Percentiles rank a stretch among this genome's conserved stretches.
These are phyloP conservation scores for Peromyscus melanophrys DNA, from an alignment of 2,797 vertebrate species.

Conservation along the genomic window DNA sequence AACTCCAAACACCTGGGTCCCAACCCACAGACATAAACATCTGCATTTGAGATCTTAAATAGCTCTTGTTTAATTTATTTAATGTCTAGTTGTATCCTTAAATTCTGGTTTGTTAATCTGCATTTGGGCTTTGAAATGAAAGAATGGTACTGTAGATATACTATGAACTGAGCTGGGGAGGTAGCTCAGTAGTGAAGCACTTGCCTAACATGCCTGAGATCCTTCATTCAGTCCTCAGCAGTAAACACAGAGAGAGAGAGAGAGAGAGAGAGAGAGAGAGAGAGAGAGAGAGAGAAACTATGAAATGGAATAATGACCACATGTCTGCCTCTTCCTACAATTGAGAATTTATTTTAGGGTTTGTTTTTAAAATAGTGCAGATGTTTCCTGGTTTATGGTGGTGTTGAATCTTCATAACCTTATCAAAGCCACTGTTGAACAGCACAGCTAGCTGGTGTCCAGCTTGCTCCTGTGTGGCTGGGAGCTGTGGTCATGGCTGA, in stretches of 20 bases:
- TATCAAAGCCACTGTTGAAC: too few species aligned
- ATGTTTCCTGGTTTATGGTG: background rate
- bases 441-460: rapidly evolving
- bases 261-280: background rate
- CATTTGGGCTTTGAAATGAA: background rate
- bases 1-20: background rate
- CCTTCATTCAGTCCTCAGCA: background rate
- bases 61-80: background rate
- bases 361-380: background rate
- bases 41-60: background rate
- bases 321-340: background rate
- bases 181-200: background rate
- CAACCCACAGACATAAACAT: background rate
- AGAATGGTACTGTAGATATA: background rate
- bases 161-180: background rate
- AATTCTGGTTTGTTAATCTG: background rate
- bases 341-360: background rate
- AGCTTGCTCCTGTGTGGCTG: background rate
- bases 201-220: background rate
- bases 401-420: background rate
- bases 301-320: background rate
- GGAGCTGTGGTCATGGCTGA: background rate
- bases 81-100: background rate
- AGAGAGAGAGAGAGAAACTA: too few species aligned
- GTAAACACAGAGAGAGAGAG: background rate